Base-by-base conservation (phyloP, 2,113 vertebrate species). In the Balaenoptera acutorostrata region DNA sequence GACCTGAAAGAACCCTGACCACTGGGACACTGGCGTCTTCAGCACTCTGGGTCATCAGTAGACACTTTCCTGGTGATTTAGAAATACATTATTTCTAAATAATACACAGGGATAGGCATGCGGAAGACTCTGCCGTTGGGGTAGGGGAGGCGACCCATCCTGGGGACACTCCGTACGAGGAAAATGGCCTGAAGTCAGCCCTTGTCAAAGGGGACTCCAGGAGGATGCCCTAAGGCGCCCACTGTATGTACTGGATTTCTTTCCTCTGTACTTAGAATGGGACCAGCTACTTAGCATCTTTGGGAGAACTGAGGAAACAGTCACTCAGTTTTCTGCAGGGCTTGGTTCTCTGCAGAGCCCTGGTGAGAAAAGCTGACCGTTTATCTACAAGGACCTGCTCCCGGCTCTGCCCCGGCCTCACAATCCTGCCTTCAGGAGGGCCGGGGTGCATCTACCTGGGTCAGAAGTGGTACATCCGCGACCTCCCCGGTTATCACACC, bases 51-150 rank as follows among this genome's bases (percentile, higher is more conserved):
- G 59, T 64, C 83, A 44, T 29, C 29, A 17, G 8, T 5, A 61
- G 84, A 44, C 6, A 66, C 29, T 23, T 31, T 21, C 46, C 23
- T 29, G 57, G 46, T 8, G 23, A 68, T 25, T 59, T 15, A 7
- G 59, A 44, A n/a, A 27, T 0, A 33, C 49, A 4, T 15, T 27
- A 2, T 57, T 55, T 57, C 21, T 36, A 80, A 57, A 10, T 39
- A 39, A 57, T 0, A 27, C 21, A 2, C 52, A 9, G 33, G 64
- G 11, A 23, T 12, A 15, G 52, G 25, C 57, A n/a, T 3, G 6
- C 3, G 17, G 33, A 20, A 57, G 59, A 7, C 1, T 4, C 33
- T 80, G 25, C 29, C 21, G 1, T 0, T 31, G 3, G 25, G 1
- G 36, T 8, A 29, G 31, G 14, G 33, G 36, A 64, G 46, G 33